Evolutionary conservation across 2,888 invertebrate genomes (phyloP).

Genomic region (Ametastegia equiseti): DNA sequence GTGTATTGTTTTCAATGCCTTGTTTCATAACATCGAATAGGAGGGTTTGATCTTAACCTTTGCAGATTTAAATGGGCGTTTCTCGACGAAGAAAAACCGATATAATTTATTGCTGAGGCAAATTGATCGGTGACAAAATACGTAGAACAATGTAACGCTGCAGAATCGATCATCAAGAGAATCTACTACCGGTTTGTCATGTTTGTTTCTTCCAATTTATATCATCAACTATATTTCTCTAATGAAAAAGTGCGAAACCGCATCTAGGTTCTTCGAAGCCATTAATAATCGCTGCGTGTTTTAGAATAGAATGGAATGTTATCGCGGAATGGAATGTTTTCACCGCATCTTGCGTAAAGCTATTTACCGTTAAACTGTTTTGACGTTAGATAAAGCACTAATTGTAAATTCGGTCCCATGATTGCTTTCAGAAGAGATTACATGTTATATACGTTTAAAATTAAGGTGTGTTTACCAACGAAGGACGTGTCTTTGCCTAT

Average conservation of each 20-base stretch:
- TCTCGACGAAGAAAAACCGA: background rate
- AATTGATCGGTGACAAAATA: background rate
- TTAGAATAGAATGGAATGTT: background rate
- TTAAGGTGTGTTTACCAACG: conserved; percentile 34
- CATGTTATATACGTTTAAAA: conserved; percentile 35
- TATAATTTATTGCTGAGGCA: background rate
- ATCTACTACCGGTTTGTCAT: background rate
- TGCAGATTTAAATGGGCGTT: conserved; percentile 24
- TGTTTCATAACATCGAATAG: conserved; percentile 37
- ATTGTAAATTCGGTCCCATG: conserved; percentile 42
- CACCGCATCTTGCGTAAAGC: conserved; percentile 28
- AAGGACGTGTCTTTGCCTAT: background rate
- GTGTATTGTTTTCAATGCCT: conserved; percentile 36
- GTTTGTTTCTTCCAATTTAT: no score
- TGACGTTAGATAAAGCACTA: conserved; percentile 44
- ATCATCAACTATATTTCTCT: no score
- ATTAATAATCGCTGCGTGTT: background rate
- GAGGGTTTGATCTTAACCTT: conserved; percentile 44
- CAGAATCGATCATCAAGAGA: background rate
- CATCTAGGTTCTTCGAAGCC: background rate
- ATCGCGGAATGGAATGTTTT: conserved; percentile 41
- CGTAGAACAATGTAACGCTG: background rate
- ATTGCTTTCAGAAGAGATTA: conserved; percentile 29
- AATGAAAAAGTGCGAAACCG: background rate
- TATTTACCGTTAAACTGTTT: conserved; percentile 41